A percentile compares a stretch with the other conserved stretches of the same genome.
phyloP scores from a whole-genome alignment of 2,113 vertebrate species.

The Azemiops feae region DNA sequence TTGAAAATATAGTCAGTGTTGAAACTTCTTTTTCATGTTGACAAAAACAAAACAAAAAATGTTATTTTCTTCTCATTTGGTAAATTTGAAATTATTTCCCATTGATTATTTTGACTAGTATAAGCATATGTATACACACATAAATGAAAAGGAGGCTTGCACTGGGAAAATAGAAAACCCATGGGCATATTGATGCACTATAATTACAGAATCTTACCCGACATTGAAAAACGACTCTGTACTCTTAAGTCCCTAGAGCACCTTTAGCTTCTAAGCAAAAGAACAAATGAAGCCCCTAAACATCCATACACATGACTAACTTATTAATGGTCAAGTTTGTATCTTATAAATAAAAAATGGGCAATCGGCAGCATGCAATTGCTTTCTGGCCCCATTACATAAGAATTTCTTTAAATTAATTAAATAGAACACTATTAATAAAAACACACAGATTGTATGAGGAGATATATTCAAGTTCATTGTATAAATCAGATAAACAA shows the following conservation, averaged over 20 bases:
- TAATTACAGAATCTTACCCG: constrained; percentile 33
- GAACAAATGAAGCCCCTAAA: constrained; percentile 23
- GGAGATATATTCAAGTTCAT: not conserved
- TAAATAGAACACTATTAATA: not conserved
- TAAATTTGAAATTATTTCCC: constrained; percentile 19
- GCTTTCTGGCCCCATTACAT: not conserved
- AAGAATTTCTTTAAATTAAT: constrained; percentile 32
- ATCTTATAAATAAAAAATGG: constrained; percentile 27
- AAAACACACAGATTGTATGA: not conserved
- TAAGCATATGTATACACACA: not conserved
- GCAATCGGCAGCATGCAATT: constrained; percentile 23
- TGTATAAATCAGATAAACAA: not conserved
- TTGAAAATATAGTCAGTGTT: constrained; percentile 48
- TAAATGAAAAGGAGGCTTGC: constrained; percentile 3
- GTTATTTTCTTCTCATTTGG: constrained; percentile 21
- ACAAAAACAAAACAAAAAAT: constrained; percentile 19
- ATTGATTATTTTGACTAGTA: not conserved
- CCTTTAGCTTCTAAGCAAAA: constrained; percentile 28
- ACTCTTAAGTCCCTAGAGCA: constrained; percentile 20
- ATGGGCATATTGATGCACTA: constrained; percentile 13
- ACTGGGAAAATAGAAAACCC: constrained; percentile 9
- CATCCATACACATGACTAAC: constrained; percentile 14
- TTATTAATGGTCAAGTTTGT: constrained; percentile 17
- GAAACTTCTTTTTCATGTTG: constrained; percentile 31
- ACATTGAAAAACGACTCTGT: constrained; percentile 11